phyloP scores from a whole-genome alignment of 2,113 vertebrate genomes.

The Chamaetylas fuelleborni region DNA sequence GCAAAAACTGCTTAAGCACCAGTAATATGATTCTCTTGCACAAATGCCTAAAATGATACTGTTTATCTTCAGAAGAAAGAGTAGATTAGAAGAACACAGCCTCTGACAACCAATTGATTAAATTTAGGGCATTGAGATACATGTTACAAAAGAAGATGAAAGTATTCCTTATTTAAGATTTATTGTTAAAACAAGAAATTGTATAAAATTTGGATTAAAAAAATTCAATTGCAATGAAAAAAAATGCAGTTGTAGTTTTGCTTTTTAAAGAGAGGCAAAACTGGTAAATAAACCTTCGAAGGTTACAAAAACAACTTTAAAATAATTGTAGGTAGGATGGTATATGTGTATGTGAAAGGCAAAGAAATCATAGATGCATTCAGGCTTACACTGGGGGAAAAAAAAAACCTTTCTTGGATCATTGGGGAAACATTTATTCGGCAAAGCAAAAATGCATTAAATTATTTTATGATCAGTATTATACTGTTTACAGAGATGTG shows the following conservation, averaged over 20 bases:
- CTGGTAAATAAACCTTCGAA: slow-evolving; percentile 33
- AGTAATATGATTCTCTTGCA: slow-evolving; percentile 84
- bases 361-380: neutral
- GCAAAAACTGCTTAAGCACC: slow-evolving; percentile 85
- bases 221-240: slow-evolving; percentile 30
- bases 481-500: slow-evolving; percentile 21
- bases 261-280: neutral
- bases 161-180: slow-evolving; percentile 68
- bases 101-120: slow-evolving; percentile 81
- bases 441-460: slow-evolving; percentile 38
- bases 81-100: slow-evolving; percentile 79
- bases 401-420: neutral
- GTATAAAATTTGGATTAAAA: slow-evolving; percentile 62
- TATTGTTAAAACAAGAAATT: slow-evolving; percentile 68
- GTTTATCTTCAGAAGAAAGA: slow-evolving; percentile 82
- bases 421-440: slow-evolving; percentile 41
- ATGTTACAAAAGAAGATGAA: slow-evolving; percentile 75
- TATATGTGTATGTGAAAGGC: neutral
- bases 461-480: slow-evolving; percentile 18
- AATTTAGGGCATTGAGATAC: slow-evolving; percentile 74
- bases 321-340: slow-evolving; percentile 32
- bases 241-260: neutral
- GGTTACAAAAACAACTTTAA: slow-evolving; percentile 11
- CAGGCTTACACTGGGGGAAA: neutral
- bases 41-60: slow-evolving; percentile 84